phyloP scores from a whole-genome alignment of 2,113 vertebrate genomes.

The Mormyrus lacerda region DNA sequence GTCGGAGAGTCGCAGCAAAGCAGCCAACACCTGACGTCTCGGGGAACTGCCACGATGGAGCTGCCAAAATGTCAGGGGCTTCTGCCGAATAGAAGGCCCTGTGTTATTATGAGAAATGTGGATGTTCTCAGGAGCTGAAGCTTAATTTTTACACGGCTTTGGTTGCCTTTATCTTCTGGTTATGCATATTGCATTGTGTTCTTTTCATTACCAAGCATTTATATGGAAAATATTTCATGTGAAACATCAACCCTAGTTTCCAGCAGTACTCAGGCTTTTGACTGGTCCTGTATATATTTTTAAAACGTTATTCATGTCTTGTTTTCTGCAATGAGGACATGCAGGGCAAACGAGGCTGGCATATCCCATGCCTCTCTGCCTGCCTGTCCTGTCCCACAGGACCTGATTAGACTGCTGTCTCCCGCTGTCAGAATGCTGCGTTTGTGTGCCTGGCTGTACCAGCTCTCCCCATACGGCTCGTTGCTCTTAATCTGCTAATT shows the following conservation, averaged over 20 bases:
- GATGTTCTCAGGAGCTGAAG: not conserved
- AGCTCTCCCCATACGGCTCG: not conserved
- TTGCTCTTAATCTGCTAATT: slow-evolving; percentile 29
- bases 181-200: not conserved
- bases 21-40: not conserved
- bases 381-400: not conserved
- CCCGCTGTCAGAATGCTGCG: not conserved
- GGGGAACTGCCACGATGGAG: not conserved
- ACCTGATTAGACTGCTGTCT: slow-evolving; percentile 20
- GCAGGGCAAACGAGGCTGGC: not conserved
- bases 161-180: not conserved
- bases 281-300: not conserved
- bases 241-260: not conserved
- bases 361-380: not conserved
- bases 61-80: not conserved
- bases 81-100: not conserved
- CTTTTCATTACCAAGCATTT: not conserved
- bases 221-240: not conserved
- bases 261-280: not conserved
- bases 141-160: not conserved
- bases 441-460: not conserved
- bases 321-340: not conserved
- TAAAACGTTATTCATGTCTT: not conserved
- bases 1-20: not conserved
- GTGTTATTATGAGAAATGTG: not conserved